Base-by-base conservation (phyloP, 2,113 vertebrate genomes). In the Rhinolophus ferrumequinum region DNA sequence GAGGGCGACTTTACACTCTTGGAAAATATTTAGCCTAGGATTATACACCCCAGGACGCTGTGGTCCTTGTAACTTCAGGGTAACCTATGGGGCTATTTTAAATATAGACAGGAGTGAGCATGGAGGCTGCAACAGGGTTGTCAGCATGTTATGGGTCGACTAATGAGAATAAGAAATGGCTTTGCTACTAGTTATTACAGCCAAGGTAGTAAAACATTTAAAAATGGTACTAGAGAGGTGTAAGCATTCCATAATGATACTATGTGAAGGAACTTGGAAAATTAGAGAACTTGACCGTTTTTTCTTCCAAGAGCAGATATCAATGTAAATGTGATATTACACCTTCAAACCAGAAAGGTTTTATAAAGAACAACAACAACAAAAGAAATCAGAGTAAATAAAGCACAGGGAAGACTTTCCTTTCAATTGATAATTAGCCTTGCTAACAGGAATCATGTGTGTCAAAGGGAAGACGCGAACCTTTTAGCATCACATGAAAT, bases 341-440 rank as follows among this genome's bases (percentile, higher is more conserved):
- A 66, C 24, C 41, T 84, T 90, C 58, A 94, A 73, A 79, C 77
- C 35, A 95, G 77, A 72, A 84, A 73, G 41, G 5, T 44, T 92
- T 88, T 70, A 66, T 28, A 60, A 38, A 95, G 82, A 85, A 50
- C 52, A 26, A 50, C 24, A 30, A 75, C 67, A 44, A 26, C 11
- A 30, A 26, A 12, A 28, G 24, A 60, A 93, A 33, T 26, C 21
- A 44, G 8, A 64, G 9, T 50, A 79, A 89, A 88, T 38, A 90
- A 94, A 50, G 60, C 56, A 66, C 50, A 56, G 52, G 81, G 76
- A 92, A 64, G 76, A 75, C 30, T 83, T 80, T 75, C 88, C 73
- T 80, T 95, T 92, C 88, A 28, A 18, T 0, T 22, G 86, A 35
- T 5, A 76, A 85, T 86, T 62, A 72, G 52, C 18, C 60, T 69